Evolutionary conservation across 2,113 vertebrate genomes (phyloP), one percentile per base, ranked within the genome.

Genomic region (Dromas ardeola): DNA sequence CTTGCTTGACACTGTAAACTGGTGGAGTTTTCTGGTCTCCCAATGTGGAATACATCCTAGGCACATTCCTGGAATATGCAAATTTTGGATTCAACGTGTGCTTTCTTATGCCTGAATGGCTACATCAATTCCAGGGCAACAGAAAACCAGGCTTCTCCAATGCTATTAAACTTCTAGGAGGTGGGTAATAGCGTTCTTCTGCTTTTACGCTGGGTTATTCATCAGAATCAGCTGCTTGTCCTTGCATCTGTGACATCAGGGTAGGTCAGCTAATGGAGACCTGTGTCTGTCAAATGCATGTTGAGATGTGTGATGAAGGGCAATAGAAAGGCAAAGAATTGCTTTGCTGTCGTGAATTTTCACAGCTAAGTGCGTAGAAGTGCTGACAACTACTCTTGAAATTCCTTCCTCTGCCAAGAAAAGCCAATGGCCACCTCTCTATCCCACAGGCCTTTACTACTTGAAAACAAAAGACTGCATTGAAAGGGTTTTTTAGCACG

Each of bases 61-160:
- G 93, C 93, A 87, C 86, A 58, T 93, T 95, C 94, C 81, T 94
- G 88, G 91, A 85, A 17, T 26, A 32, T 66, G 22, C 66, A 80
- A 5, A 69, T 32, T n/a, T 85, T 90, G 93, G 82, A 80, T 86
- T 45, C 62, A 58, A 3, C 10, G 0, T 25, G 14, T 55, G 63
- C 27, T 90, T 7, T 62, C 45, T 49, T 56, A 11, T 43, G 91
- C 36, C 76, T 87, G 61, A 65, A 21, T 22, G 43, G 81, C 94
- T 72, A 6, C 34, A 95, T 56, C 58, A 62, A 67, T 63, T 40
- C 50, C 47, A 82, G 58, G 47, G 40, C 66, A 59, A 4, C 22
- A 80, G n/a, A 5, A 85, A 80, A 47, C 29, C 45, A 30, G 2
- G 27, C 42, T 42, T 79, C 21, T 49, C 34, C 34, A 3, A 5